Evolutionary conservation across 2,888 invertebrate genomes (phyloP).

Genomic region (Drosophila leonis): DNA sequence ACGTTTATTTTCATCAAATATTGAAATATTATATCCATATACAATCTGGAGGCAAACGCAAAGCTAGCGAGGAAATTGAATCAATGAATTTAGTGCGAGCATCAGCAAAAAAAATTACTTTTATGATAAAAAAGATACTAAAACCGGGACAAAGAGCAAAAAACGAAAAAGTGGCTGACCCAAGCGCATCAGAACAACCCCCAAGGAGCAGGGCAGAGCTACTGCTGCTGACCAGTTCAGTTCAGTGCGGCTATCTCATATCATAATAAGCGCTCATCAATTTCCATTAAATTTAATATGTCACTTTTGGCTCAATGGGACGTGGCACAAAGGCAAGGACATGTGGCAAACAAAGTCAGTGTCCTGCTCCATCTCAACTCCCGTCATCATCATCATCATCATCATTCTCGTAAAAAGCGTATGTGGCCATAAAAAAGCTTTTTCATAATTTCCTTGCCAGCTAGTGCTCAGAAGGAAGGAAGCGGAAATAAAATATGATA

Average conservation of each 20-base stretch:
- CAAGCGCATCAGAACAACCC: constrained; percentile 41
- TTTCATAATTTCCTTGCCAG: constrained; percentile 82
- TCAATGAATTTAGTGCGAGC: constrained; percentile 77
- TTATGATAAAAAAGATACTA: constrained; percentile 72
- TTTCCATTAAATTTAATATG: constrained; percentile 85
- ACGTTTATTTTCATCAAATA: constrained; percentile 66
- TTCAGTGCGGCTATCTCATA: constrained; percentile 74
- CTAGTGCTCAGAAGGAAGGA: constrained; percentile 36
- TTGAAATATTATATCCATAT: constrained; percentile 79
- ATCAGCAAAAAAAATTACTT: constrained; percentile 78
- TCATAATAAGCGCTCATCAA: constrained; percentile 84
- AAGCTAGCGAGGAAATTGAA: constrained; percentile 72
- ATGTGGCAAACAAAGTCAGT: constrained; percentile 35
- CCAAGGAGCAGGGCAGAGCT: constrained; percentile 20
- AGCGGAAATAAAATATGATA: constrained; percentile 80
- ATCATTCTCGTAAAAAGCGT: constrained; percentile 73
- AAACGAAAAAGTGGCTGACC: constrained; percentile 43
- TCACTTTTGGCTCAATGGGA: constrained; percentile 72
- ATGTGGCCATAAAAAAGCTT: constrained; percentile 82
- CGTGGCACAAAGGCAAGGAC: constrained; percentile 38
- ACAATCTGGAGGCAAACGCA: constrained; percentile 48
- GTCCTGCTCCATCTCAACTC: constrained; percentile 16
- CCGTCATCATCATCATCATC: constrained; percentile 62
- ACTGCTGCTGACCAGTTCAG: constrained; percentile 28
- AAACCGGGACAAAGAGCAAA: constrained; percentile 30